A percentile compares a stretch with the other conserved stretches of the same genome.
phyloP scores from a whole-genome alignment of 1,140 invertebrate species.

The Lepidurus arcticus region DNA sequence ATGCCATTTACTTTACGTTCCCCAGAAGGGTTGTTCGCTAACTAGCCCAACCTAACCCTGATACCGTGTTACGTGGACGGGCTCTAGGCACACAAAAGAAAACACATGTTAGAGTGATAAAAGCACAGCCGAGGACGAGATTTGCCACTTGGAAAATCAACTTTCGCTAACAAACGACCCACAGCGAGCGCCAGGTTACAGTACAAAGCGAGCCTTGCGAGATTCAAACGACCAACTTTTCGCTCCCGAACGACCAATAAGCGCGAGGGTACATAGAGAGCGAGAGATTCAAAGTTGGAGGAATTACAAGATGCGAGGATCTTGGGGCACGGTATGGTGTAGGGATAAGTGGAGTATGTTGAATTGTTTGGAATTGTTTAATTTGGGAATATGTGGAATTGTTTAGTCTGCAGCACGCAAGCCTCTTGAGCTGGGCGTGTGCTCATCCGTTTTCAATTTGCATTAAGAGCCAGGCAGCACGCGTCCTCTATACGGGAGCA shows the following conservation, averaged over 20 bases:
- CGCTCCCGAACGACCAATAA: not conserved
- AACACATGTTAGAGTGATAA: not conserved
- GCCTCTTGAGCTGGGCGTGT: not conserved
- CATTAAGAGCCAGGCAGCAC: not conserved
- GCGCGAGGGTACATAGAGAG: no score
- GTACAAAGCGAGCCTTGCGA: not conserved
- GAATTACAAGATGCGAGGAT: no score
- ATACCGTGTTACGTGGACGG: not conserved
- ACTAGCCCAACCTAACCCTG: not conserved
- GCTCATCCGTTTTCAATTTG: constrained; percentile 19
- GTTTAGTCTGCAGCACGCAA: not conserved
- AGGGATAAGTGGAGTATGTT: no score
- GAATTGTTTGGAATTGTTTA: no score
- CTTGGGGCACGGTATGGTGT: no score
- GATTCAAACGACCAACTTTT: not conserved
- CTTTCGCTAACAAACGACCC: not conserved
- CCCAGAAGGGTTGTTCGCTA: not conserved
- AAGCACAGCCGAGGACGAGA: not conserved
- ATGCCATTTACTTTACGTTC: constrained; percentile 1
- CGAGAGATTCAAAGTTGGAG: no score
- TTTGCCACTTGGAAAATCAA: not conserved
- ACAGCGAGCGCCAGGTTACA: not conserved
- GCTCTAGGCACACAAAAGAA: not conserved
- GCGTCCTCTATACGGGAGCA: not conserved
- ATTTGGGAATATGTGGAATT: no score